These are phyloP conservation scores for Melanophora roralis DNA, from an alignment of 2,888 invertebrate genomes.

Conservation along the genomic window DNA sequence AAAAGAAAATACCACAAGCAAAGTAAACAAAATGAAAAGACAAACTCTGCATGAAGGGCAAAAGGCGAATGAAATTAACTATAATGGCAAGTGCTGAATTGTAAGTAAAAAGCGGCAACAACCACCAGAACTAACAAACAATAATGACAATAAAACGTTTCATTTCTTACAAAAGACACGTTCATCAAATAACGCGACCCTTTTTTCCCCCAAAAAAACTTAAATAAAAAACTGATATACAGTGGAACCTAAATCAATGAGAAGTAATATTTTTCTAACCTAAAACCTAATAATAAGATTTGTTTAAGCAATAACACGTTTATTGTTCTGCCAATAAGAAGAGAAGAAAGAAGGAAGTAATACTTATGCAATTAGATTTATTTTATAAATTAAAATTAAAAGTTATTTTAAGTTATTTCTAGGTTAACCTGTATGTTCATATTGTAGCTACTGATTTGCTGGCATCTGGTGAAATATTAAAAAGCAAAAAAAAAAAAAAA, in stretches of 20 bases:
- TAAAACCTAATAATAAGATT: background rate
- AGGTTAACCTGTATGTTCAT: slow-evolving; percentile 26
- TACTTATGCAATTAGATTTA: too few relatives aligned
- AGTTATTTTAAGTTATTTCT: too few relatives aligned
- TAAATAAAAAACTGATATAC: background rate
- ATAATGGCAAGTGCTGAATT: slow-evolving; percentile 2
- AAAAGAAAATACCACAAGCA: slow-evolving; percentile 53
- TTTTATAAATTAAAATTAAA: too few relatives aligned
- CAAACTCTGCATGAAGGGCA: slow-evolving; percentile 12
- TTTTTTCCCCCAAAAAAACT: background rate
- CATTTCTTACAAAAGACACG: slow-evolving; percentile 52
- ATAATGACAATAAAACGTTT: slow-evolving; percentile 60
- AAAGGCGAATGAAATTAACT: slow-evolving; percentile 17
- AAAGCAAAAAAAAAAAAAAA: slow-evolving; percentile 5
- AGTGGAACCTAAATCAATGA: slow-evolving; percentile 24
- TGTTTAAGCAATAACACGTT: too few relatives aligned
- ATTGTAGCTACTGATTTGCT: slow-evolving; percentile 11
- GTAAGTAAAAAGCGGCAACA: slow-evolving; percentile 4
- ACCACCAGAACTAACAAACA: slow-evolving; percentile 54
- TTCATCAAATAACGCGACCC: slow-evolving; percentile 55
- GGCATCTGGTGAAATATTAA: too few relatives aligned
- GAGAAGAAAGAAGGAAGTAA: too few relatives aligned
- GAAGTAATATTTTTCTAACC: background rate
- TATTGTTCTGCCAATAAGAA: too few relatives aligned
- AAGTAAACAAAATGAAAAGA: slow-evolving; percentile 37